phyloP scores from a whole-genome alignment of 2,797 vertebrate species.

The Aldrovandia affinis region DNA sequence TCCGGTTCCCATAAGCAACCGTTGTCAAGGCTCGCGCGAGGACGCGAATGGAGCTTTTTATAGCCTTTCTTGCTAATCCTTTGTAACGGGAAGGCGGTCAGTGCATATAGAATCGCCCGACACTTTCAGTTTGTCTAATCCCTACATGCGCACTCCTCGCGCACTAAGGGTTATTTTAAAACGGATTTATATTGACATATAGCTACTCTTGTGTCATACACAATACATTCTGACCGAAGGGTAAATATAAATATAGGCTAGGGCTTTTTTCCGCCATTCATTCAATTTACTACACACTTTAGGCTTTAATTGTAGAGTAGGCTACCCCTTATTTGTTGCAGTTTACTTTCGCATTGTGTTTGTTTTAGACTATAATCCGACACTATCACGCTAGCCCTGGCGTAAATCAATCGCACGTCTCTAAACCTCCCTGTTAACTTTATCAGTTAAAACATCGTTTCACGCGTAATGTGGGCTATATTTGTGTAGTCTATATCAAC shows the following conservation, averaged over 20 bases:
- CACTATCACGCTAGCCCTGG: not conserved
- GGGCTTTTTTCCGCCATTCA: not conserved
- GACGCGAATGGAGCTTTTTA: constrained; percentile 22
- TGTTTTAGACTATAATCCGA: not conserved
- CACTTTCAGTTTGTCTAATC: not conserved
- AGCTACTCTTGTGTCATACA: not conserved
- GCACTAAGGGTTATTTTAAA: not conserved
- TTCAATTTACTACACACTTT: not conserved
- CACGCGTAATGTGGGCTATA: not conserved
- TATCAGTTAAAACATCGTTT: not conserved
- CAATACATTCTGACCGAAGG: not conserved
- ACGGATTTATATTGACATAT: not conserved
- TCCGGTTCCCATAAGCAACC: constrained; percentile 6
- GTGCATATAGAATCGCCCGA: not conserved
- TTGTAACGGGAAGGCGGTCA: constrained; percentile 1
- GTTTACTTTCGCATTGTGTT: not conserved
- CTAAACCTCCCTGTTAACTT: not conserved
- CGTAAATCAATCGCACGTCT: not conserved
- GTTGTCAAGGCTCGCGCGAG: constrained; percentile 14
- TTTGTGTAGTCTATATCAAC: too few relatives aligned
- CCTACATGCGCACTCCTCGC: not conserved
- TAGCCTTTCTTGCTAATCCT: constrained; percentile 7
- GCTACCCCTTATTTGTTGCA: not conserved
- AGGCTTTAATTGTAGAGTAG: not conserved
- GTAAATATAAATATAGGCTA: not conserved